Base-by-base conservation (phyloP, 2,888 invertebrate genomes). In the Mystacides longicornis region DNA sequence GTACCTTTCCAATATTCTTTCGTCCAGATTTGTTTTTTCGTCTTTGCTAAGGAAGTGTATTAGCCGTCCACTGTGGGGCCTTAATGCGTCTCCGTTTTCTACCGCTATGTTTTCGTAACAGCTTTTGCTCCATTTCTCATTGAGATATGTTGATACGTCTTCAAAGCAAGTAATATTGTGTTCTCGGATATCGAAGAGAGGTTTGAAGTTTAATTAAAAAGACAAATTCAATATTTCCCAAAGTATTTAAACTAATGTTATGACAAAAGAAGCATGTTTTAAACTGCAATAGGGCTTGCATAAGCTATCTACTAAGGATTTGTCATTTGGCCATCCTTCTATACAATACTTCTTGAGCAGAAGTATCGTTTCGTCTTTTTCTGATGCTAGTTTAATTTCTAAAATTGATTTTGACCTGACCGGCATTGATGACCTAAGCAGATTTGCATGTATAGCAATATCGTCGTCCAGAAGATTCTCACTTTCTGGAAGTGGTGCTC, bases 401-500 rank as follows among this genome's bases (percentile, higher is more conserved):
- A n/a, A 11, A 5, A 43, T 43, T 43, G 43, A 43, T 43, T 43
- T 16, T 43, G 43, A 16, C 16, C 7, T 5, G 4, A 43, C 43
- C 4, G 43, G 43, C 18, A 43, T 43, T 5, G 7, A 14, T 16
- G 43, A 5, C 16, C 11, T 43, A 43, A 43, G 4, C 5, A 43
- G 7, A n/a, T 43, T 43, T n/a, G 16, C 43, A 43, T 43, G 43
- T 14, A 43, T 16, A 5, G 43, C 43, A 43, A 43, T 43, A 43
- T 43, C 43, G 7, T 43, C 43, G 4, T 43, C 43, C 14, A 43
- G 43, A 16, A 43, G 16, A 16, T 43, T 18, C 4, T 43, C 43
- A 16, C 11, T 43, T 43, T 43, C 43, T 18, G 14, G 16, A 43
- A 43, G 43, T 14, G 43, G 9, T 43, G 43, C 58, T 16, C 61